Conservation (phyloP, 2,797 vertebrate species). For the Siniperca obscura region DNA sequence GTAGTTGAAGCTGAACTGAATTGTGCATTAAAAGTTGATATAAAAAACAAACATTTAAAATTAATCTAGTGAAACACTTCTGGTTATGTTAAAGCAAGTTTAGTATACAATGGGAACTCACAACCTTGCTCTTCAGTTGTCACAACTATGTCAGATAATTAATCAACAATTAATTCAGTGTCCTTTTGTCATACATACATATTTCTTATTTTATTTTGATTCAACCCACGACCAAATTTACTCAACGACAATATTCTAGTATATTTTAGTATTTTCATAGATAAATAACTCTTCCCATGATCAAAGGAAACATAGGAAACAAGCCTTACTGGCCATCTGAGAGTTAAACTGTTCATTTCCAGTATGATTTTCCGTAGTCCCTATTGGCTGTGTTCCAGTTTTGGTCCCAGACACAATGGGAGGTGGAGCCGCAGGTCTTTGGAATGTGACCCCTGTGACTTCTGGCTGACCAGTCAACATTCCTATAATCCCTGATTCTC, state of each 20-base stretch:
- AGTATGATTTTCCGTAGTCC: slow-evolving; percentile 59
- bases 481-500: slow-evolving; percentile 60
- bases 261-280: slow-evolving; percentile 5
- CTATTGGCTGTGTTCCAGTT: slow-evolving; percentile 62
- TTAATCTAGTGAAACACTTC: background rate
- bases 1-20: background rate
- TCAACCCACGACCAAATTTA: background rate
- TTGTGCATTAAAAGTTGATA: slow-evolving; percentile 7
- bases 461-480: slow-evolving; percentile 65
- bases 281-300: slow-evolving; percentile 49
- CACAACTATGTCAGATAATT: background rate
- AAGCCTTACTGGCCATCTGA: slow-evolving; percentile 11
- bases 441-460: slow-evolving; percentile 84
- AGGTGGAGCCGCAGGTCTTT: slow-evolving; percentile 81
- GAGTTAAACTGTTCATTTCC: slow-evolving; percentile 64
- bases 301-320: slow-evolving; percentile 53
- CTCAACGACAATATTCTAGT: slow-evolving; percentile 2
- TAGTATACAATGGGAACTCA: background rate
- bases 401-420: slow-evolving; percentile 82
- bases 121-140: background rate
- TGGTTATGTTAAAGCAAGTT: background rate
- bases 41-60: background rate
- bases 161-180: background rate
- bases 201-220: background rate
- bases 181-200: background rate